These are phyloP conservation scores for Stomorhina lunata DNA, from an alignment of 2,888 invertebrate genomes.

Conservation along the genomic window DNA sequence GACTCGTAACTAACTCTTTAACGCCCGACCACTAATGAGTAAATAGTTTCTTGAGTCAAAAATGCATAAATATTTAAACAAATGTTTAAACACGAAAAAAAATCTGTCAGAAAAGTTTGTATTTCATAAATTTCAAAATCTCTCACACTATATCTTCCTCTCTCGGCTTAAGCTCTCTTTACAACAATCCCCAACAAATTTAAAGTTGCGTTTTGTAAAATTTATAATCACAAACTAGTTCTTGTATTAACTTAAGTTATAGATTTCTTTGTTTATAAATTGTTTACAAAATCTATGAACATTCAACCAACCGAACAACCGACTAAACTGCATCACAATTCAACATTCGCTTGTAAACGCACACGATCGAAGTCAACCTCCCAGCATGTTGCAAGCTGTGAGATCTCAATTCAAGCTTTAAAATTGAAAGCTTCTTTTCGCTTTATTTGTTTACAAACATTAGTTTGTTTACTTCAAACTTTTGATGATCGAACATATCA, in stretches of 20 bases:
- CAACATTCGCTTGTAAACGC: background rate
- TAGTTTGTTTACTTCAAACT: background rate
- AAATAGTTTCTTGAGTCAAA: conserved; percentile 67
- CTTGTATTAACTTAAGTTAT: conserved; percentile 31
- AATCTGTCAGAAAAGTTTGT: too few relatives aligned
- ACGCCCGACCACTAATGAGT: conserved; percentile 65
- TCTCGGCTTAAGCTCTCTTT: background rate
- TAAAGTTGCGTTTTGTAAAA: background rate
- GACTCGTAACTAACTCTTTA: conserved; percentile 62
- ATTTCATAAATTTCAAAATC: conserved; percentile 17
- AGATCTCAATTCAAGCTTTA: background rate
- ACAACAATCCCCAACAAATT: background rate
- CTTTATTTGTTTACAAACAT: background rate
- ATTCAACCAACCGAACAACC: background rate
- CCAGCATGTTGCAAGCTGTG: conserved; percentile 1
- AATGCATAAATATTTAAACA: conserved; percentile 67
- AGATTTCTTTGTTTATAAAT: background rate
- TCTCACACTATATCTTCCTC: conserved; percentile 31
- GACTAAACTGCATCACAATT: conserved; percentile 6
- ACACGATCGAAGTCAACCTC: background rate
- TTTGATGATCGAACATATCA: background rate
- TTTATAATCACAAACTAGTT: conserved; percentile 41
- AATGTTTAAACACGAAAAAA: conserved; percentile 29
- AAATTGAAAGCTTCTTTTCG: background rate
- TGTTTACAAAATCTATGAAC: conserved; percentile 9